Evolutionary conservation across 1,140 invertebrate genomes (phyloP).

Genomic region (Homarus americanus): DNA sequence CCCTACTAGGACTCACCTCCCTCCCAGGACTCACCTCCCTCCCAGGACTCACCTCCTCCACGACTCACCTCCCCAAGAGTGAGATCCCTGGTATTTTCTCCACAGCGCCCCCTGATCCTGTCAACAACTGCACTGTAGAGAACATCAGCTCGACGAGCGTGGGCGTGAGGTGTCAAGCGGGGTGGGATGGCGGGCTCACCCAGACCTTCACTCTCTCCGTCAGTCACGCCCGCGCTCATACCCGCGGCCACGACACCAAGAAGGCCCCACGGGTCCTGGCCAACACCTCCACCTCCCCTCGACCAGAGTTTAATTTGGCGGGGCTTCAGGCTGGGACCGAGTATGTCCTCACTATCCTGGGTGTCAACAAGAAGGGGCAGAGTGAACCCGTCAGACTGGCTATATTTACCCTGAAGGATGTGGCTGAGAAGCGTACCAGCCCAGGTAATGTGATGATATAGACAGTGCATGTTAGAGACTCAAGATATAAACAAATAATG

Average conservation of each 20-base stretch:
- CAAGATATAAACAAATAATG: too few species aligned
- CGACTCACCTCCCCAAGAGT: not conserved
- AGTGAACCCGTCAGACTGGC: slow-evolving; percentile 88
- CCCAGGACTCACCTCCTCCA: not conserved
- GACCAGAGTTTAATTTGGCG: slow-evolving; percentile 75
- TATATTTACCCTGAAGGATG: slow-evolving; percentile 86
- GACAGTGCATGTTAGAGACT: too few species aligned
- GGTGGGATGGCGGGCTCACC: slow-evolving; percentile 90
- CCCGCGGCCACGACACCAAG: slow-evolving; percentile 30
- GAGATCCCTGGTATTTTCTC: too few species aligned
- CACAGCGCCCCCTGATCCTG: slow-evolving; percentile 89
- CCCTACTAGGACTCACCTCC: too few species aligned
- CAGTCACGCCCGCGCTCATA: slow-evolving; percentile 44
- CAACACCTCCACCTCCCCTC: slow-evolving; percentile 71
- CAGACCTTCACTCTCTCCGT: slow-evolving; percentile 89
- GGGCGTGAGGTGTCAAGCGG: slow-evolving; percentile 88
- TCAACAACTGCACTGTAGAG: slow-evolving; percentile 89
- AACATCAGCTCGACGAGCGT: slow-evolving; percentile 91
- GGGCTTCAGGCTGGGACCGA: slow-evolving; percentile 76
- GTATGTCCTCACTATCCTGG: slow-evolving; percentile 88
- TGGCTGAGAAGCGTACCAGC: slow-evolving; percentile 82
- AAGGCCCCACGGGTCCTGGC: slow-evolving; percentile 48
- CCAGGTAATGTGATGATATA: slow-evolving; percentile 26
- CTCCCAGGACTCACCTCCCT: too few species aligned
- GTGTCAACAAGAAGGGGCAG: slow-evolving; percentile 91